Evolutionary conservation across 2,797 vertebrate species (phyloP).

Genomic region (Dromococcyx pavoninus): DNA sequence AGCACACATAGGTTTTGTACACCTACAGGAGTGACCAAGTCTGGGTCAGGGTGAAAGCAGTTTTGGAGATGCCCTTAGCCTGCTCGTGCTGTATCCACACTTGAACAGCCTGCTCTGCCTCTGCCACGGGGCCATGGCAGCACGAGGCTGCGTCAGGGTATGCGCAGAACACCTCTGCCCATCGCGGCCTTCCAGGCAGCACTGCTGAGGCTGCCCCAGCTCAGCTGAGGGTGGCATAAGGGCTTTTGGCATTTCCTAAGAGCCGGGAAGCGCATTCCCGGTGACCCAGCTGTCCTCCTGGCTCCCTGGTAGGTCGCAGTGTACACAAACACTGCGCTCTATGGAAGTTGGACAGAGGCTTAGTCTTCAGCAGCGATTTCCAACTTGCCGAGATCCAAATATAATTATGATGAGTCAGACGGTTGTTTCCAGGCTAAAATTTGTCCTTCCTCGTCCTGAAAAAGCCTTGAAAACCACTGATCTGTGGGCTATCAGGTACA

Average conservation of each 20-base stretch:
- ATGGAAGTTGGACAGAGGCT: slow-evolving; percentile 27
- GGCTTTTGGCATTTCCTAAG: not conserved
- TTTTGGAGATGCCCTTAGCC: not conserved
- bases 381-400: not conserved
- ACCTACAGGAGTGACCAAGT: not conserved
- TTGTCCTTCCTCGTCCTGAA: not conserved
- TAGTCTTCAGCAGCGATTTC: slow-evolving; percentile 32
- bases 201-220: not conserved
- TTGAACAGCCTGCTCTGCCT: not conserved
- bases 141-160: not conserved
- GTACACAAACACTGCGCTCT: slow-evolving; percentile 26
- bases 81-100: not conserved
- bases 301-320: not conserved
- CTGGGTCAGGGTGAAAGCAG: not conserved
- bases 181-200: not conserved
- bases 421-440: slow-evolving; percentile 30
- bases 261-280: fast-evolving
- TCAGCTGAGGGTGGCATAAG: not conserved
- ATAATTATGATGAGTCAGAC: not conserved
- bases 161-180: not conserved
- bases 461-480: not conserved
- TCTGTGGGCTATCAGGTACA: not conserved
- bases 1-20: not conserved
- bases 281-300: not conserved
- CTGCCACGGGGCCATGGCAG: fast-evolving